Evolutionary conservation across 1,140 invertebrate species (phyloP), one percentile per base, ranked within the genome.

Genomic region (Popillia japonica): DNA sequence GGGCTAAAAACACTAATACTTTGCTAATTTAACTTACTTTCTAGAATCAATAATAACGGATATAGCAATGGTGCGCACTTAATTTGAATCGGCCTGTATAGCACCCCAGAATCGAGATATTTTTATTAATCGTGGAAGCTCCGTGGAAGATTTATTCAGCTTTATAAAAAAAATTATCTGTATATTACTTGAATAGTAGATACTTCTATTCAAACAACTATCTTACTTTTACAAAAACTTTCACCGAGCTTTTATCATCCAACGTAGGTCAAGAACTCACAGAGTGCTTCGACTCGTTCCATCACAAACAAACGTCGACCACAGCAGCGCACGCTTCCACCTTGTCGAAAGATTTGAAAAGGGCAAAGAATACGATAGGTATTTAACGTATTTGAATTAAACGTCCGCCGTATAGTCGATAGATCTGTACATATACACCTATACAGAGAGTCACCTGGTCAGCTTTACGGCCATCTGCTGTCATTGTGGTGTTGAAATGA

Each of bases 401-500:
- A 78, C 79, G 79, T 80, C 76, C 79, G 27, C 27, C 27, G 27
- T 34, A 34, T 34, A 34, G 27, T 34, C 27, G 27, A 82, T 77
- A 78, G 20, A 76, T 79, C 44, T 72, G 59, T 75, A 41, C 34
- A 22, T 40, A 34, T 42, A 34, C 27, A 34, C 27, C 2, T 34
- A 34, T 34, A 34, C 27, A 34, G 27, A 10, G 64, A 79, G 75
- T 83, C 83, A 83, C 82, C 83, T 83, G 83, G 83, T 83, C 83
- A 83, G 78, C 77, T 77, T 75, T 44, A 48, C 61, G 78, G 75
- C 82, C 83, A 83, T 83, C 83, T 83, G 83, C 83, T 83, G 82
- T 83, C 83, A 83, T 83, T 83, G 83, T 83, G 82, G 83, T 81
- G 83, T 83, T 81, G 83, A 83, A 82, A 83, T 83, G 81, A 83